Percentiles rank a stretch among this genome's conserved stretches.
These are phyloP conservation scores for Copsychus sechellarum DNA, from an alignment of 2,113 vertebrate species.

Conservation along the genomic window DNA sequence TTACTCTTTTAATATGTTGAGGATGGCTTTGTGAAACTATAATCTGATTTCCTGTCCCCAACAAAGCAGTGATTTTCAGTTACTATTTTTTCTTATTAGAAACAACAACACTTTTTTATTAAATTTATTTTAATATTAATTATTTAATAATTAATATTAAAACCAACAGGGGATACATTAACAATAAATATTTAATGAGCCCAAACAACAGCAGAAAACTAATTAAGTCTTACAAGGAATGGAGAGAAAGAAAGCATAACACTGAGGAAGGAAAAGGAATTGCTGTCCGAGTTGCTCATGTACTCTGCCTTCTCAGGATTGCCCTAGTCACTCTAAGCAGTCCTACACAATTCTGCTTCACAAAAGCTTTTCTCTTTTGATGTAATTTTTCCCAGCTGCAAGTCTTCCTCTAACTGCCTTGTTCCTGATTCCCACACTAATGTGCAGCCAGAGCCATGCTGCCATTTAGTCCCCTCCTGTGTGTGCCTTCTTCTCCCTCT, in stretches of 20 bases:
- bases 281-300: background rate
- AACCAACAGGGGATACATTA: background rate
- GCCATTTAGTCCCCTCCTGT: background rate
- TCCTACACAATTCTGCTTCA: background rate
- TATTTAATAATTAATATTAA: background rate
- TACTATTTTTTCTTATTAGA: background rate
- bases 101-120: background rate
- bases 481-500: background rate
- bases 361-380: constrained; percentile 6
- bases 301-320: background rate
- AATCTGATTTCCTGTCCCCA: background rate
- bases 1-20: background rate
- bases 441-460: background rate
- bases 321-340: background rate
- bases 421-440: background rate
- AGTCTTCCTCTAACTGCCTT: background rate
- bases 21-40: background rate
- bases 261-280: background rate
- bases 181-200: background rate
- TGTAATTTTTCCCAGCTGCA: background rate
- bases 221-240: background rate
- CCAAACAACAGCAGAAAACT: background rate
- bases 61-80: background rate
- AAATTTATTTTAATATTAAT: background rate
- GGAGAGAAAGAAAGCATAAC: background rate